Evolutionary conservation across 2,797 vertebrate genomes (phyloP).

Genomic region (Squalus acanthias): DNA sequence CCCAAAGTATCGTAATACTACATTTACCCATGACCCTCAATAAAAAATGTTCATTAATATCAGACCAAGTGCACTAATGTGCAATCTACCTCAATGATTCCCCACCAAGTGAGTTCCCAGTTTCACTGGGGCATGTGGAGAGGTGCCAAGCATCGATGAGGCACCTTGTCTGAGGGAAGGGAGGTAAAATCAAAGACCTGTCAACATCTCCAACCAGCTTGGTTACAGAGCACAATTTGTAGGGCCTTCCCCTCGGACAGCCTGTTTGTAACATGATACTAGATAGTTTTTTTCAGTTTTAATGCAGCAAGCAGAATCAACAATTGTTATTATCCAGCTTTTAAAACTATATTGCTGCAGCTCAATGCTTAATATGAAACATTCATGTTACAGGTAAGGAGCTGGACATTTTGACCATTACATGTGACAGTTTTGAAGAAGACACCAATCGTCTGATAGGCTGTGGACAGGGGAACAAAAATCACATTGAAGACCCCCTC

Average conservation of each 20-base stretch:
- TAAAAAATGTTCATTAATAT: background rate
- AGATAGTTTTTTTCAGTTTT: too few species aligned
- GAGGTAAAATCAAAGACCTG: too few species aligned
- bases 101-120: background rate
- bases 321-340: background rate
- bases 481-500: slow-evolving; percentile 75
- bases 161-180: background rate
- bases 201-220: background rate
- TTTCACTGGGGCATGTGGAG: background rate
- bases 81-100: background rate
- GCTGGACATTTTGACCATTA: slow-evolving; percentile 86
- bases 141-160: background rate
- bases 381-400: slow-evolving; percentile 61
- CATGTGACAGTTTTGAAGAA: slow-evolving; percentile 89
- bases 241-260: background rate
- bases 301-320: background rate
- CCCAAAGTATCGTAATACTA: background rate
- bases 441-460: slow-evolving; percentile 80
- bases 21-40: background rate
- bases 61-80: background rate
- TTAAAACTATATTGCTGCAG: background rate
- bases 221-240: background rate
- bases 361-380: background rate
- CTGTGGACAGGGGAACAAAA: slow-evolving; percentile 77
- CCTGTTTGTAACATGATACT: background rate